phyloP scores from a whole-genome alignment of 2,888 invertebrate species.

The Charanyca ferruginea region DNA sequence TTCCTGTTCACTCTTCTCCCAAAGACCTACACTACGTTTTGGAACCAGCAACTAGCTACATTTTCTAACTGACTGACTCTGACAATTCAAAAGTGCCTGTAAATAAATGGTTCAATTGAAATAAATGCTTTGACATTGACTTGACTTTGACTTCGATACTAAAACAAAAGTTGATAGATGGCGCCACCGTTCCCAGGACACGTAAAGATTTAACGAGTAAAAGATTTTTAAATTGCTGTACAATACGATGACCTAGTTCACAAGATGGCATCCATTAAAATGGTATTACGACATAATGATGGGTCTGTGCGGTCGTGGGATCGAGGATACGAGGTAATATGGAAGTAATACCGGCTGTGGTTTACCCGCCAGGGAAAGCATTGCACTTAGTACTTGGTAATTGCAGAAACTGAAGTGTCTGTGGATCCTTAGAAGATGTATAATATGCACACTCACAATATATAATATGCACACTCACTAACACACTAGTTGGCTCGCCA shows the following conservation, averaged over 20 bases:
- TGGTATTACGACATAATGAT: constrained; percentile 70
- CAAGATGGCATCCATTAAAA: constrained; percentile 72
- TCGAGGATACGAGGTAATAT: constrained; percentile 40
- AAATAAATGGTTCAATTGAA: too few species aligned
- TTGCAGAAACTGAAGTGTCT: constrained; percentile 29
- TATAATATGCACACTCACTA: too few species aligned
- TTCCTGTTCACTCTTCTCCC: too few species aligned
- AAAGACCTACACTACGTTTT: too few species aligned
- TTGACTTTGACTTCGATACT: not conserved
- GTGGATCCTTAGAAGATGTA: constrained; percentile 7
- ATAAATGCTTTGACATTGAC: too few species aligned
- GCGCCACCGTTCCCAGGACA: constrained; percentile 38
- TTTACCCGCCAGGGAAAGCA: constrained; percentile 43
- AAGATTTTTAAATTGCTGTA: constrained; percentile 58
- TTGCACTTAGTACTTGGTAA: constrained; percentile 26
- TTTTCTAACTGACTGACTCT: too few species aligned
- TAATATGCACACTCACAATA: too few species aligned
- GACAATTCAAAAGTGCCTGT: too few species aligned
- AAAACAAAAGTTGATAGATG: constrained; percentile 31
- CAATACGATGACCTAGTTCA: constrained; percentile 63
- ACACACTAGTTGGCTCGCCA: too few species aligned
- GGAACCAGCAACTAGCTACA: too few species aligned
- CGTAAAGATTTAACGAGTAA: constrained; percentile 55
- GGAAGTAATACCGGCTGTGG: constrained; percentile 40
- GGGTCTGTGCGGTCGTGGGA: constrained; percentile 53